Evolutionary conservation across 2,888 invertebrate genomes (phyloP).

Genomic region (Phaonia tiefii): DNA sequence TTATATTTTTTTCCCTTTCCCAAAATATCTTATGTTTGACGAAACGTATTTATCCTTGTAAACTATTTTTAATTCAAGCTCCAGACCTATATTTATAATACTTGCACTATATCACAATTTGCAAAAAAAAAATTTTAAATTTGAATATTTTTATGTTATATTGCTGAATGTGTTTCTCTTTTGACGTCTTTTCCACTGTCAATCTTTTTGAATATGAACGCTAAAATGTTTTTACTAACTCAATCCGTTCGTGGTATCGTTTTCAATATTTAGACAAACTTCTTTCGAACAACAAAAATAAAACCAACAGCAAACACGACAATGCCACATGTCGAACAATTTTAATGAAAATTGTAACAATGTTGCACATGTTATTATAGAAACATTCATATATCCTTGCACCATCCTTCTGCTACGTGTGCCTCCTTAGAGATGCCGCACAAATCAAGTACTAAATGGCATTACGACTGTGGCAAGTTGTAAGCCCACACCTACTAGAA

Average conservation of each 20-base stretch:
- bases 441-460: background rate
- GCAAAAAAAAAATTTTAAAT: no score
- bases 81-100: no score
- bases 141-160: no score
- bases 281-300: slow-evolving; percentile 12
- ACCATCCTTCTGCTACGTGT: background rate
- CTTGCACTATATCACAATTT: no score
- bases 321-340: background rate
- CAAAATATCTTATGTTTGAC: no score
- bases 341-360: background rate
- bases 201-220: no score
- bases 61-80: no score
- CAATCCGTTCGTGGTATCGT: slow-evolving; percentile 3
- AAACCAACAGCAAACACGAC: background rate
- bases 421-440: background rate
- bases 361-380: background rate
- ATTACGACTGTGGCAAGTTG: background rate
- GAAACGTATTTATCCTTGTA: no score
- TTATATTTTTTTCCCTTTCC: no score
- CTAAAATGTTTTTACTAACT: no score
- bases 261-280: slow-evolving; percentile 5
- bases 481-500: background rate
- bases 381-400: background rate
- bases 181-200: no score
- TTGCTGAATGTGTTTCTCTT: no score